Evolutionary conservation across 2,113 vertebrate genomes (phyloP).

Genomic region (Tychaedon coryphoeus): DNA sequence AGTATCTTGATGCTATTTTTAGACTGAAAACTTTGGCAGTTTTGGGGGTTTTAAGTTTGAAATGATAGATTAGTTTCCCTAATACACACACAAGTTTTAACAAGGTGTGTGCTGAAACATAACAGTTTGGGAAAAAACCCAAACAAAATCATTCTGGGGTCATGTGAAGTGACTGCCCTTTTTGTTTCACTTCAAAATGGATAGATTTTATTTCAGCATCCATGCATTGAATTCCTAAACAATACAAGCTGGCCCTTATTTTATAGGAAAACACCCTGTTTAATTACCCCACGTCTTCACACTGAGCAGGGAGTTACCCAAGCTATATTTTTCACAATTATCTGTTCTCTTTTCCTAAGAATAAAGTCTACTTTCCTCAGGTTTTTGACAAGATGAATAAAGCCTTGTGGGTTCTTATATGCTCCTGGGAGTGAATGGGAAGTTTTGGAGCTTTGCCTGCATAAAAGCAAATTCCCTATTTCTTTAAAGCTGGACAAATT

Average conservation of each 20-base stretch:
- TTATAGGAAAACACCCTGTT: conserved; percentile 27
- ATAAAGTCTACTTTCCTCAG: background rate
- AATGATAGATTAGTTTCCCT: background rate
- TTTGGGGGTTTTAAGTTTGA: background rate
- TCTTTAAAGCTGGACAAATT: background rate
- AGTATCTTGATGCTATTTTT: background rate
- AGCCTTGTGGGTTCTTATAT: background rate
- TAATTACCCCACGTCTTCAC: background rate
- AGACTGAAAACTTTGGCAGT: background rate
- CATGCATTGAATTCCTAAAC: background rate
- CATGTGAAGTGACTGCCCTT: conserved; percentile 23
- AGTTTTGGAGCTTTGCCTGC: background rate
- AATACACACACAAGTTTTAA: background rate
- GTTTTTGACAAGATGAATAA: conserved; percentile 18
- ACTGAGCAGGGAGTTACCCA: background rate
- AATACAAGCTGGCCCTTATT: background rate
- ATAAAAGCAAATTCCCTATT: background rate
- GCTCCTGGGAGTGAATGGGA: background rate
- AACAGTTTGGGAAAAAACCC: background rate
- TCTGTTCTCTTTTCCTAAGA: background rate
- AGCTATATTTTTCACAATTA: conserved; percentile 16
- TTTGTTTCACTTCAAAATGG: background rate
- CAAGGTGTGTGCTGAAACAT: conserved; percentile 20
- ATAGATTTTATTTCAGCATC: conserved; percentile 21
- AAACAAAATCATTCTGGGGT: background rate